phyloP scores from a whole-genome alignment of 2,797 vertebrate species.

The Phoebastria nigripes region DNA sequence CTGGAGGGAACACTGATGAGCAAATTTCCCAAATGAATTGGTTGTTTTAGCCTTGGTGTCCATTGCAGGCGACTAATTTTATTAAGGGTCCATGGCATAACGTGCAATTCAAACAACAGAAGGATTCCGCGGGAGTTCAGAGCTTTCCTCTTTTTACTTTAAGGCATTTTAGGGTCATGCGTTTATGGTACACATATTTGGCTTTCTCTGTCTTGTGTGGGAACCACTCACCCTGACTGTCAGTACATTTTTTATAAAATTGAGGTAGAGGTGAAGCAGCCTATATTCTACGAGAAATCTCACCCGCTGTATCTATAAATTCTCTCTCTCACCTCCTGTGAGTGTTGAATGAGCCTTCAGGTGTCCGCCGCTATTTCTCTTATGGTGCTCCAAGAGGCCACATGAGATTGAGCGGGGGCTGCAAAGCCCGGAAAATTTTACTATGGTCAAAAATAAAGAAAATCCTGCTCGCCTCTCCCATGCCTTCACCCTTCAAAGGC shows the following conservation, averaged over 20 bases:
- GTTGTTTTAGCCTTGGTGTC: not conserved
- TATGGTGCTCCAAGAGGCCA: slow-evolving; percentile 38
- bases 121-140: not conserved
- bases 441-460: slow-evolving; percentile 7
- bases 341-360: slow-evolving; percentile 38
- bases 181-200: not conserved
- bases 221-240: not conserved
- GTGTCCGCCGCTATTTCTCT: not conserved
- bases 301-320: slow-evolving; percentile 10
- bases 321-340: slow-evolving; percentile 3
- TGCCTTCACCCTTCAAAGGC: slow-evolving; percentile 21
- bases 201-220: not conserved
- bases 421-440: slow-evolving; percentile 11
- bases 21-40: not conserved
- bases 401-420: not conserved
- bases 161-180: not conserved
- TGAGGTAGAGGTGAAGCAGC: slow-evolving; percentile 27
- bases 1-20: not conserved
- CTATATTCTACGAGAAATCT: slow-evolving; percentile 11
- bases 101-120: not conserved
- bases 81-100: not conserved
- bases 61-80: not conserved
- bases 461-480: not conserved
- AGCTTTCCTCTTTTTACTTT: not conserved
- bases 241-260: slow-evolving; percentile 8